Evolutionary conservation across 2,888 invertebrate genomes (phyloP), one percentile per base, ranked within the genome.

Genomic region (Xylota segnis): DNA sequence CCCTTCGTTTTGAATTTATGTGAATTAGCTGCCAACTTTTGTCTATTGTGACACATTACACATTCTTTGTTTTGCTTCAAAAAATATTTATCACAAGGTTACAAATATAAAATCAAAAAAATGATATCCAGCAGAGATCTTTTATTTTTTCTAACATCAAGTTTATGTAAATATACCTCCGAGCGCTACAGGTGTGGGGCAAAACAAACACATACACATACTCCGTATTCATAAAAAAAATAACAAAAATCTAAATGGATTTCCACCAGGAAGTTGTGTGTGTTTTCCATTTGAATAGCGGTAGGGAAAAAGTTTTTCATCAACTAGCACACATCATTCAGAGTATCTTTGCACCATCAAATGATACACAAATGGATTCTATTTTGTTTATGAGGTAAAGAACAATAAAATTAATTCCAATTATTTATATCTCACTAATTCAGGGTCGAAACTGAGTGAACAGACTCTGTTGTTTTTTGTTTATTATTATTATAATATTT

Each of bases 211-310:
- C 50, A 71, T 4, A 32, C 10, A 63, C 10, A 63, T 14, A 68
- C 10, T 47, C 16, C 7, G 23, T 18, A 47, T 68, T 54, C 29
- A 40, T 37, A 59, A 29, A 5, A 65, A n/a, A n/a, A n/a, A n/a
- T n/a, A n/a, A n/a, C n/a, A n/a, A n/a, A 52, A 68, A 58, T 27
- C 34, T 5, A 45, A 23, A 68, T 68, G 27, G 43, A 75, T 81
- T 82, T 82, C 59, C 68, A 86, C 71, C 61, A 82, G 86, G 86
- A 86, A 86, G 76, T 76, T 59, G 54, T 58, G 43, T 54, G n/a
- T 65, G 43, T 72, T 52, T 74, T 68, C 61, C 50, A 70, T 77
- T 54, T 34, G 59, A 61, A 70, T 54, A 14, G 37, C 58, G 59
- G 37, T 43, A 59, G 32, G 61, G 43, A 47, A 70, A 79, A 58